Conservation (phyloP, 2,113 vertebrate genomes). For the Epinephelus moara region DNA sequence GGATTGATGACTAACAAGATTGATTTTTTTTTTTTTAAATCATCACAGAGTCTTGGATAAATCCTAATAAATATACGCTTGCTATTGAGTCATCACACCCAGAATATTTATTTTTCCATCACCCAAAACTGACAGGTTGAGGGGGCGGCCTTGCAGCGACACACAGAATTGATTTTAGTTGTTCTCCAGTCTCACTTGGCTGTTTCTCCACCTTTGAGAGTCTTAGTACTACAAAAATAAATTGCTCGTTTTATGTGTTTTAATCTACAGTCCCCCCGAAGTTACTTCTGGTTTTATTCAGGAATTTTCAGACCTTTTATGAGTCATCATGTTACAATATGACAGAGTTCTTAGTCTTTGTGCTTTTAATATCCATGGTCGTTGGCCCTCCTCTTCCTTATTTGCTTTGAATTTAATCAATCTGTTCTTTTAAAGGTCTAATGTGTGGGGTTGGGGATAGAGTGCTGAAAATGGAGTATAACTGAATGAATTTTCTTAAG, state of each 20-base stretch:
- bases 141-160: not conserved
- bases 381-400: not conserved
- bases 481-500: no score
- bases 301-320: not conserved
- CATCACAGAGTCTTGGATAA: no score
- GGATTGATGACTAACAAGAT: no score
- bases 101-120: no score
- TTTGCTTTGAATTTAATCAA: not conserved
- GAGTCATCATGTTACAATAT: not conserved
- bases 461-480: no score
- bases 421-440: not conserved
- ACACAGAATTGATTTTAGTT: not conserved
- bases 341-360: not conserved
- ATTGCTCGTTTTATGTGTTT: not conserved
- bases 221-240: not conserved
- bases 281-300: not conserved
- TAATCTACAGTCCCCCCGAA: no score
- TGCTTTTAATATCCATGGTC: not conserved
- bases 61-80: no score
- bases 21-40: no score
- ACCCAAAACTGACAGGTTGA: not conserved
- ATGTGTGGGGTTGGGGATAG: no score
- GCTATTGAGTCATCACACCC: no score
- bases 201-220: not conserved
- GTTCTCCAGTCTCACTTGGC: not conserved